phyloP scores from a whole-genome alignment of 1,140 invertebrate genomes.

The Orchestia grillus region DNA sequence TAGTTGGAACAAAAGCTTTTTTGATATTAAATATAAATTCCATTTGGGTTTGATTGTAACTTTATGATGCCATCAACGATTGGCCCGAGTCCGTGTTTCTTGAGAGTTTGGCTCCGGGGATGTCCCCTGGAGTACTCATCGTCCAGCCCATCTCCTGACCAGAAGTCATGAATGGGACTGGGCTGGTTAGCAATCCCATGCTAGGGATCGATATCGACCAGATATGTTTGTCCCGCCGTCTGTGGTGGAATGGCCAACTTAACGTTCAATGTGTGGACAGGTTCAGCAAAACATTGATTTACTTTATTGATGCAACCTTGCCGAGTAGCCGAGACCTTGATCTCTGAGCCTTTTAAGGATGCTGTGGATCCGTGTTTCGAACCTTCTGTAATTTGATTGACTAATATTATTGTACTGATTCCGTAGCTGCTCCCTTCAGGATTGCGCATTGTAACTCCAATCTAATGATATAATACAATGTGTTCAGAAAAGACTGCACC shows the following conservation, averaged over 20 bases:
- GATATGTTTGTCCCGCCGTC: constrained; percentile 34
- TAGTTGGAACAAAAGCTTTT: neutral
- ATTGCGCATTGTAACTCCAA: neutral
- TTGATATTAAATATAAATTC: neutral
- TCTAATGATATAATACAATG: too few species aligned
- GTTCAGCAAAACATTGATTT: constrained; percentile 56
- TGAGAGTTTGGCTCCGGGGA: neutral
- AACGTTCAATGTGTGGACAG: constrained; percentile 26
- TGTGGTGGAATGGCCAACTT: constrained; percentile 35
- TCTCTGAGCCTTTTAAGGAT: neutral
- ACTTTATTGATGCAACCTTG: constrained; percentile 20
- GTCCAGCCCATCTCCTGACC: neutral
- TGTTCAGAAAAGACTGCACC: too few species aligned
- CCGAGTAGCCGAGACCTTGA: neutral
- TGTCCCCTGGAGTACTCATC: neutral
- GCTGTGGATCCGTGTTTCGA: neutral
- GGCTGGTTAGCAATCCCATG: neutral
- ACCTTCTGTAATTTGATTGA: neutral
- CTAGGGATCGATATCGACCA: constrained; percentile 42
- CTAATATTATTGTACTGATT: neutral
- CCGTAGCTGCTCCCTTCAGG: neutral
- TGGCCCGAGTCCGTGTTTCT: neutral
- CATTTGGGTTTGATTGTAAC: neutral
- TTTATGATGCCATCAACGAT: too few species aligned
- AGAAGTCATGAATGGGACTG: constrained; percentile 47